phyloP scores from a whole-genome alignment of 2,797 vertebrate species.

The Eleutherodactylus coqui region DNA sequence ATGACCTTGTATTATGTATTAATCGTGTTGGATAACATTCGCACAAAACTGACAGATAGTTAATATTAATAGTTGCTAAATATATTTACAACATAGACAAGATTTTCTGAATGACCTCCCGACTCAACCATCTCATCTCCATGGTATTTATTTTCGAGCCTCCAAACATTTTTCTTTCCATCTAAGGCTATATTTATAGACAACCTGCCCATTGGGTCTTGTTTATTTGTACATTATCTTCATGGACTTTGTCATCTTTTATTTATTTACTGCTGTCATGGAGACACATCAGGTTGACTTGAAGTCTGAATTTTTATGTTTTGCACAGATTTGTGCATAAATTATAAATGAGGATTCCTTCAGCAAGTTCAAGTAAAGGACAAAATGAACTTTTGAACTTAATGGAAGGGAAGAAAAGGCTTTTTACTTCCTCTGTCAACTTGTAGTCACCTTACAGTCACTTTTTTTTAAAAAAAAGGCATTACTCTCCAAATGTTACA shows the following conservation, averaged over 20 bases:
- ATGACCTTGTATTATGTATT: background rate
- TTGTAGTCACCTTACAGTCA: conserved; percentile 56
- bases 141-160: background rate
- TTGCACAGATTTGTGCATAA: conserved; percentile 59
- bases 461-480: conserved; percentile 37
- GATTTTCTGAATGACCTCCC: background rate
- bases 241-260: conserved; percentile 53
- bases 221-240: conserved; percentile 51
- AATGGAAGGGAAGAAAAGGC: background rate
- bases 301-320: conserved; percentile 54
- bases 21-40: background rate
- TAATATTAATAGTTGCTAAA: background rate
- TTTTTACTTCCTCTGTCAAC: conserved; percentile 45
- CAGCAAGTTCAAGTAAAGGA: conserved; percentile 60
- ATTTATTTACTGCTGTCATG: conserved; percentile 58
- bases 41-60: background rate
- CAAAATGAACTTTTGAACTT: conserved; percentile 62
- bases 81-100: background rate
- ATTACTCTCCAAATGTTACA: conserved; percentile 42
- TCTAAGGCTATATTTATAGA: background rate
- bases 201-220: background rate
- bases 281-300: conserved; percentile 49
- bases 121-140: background rate
- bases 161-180: background rate
- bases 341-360: conserved; percentile 62